phyloP scores from a whole-genome alignment of 53 echinoderm and acorn worm species.

The Patiria pectinifera region DNA sequence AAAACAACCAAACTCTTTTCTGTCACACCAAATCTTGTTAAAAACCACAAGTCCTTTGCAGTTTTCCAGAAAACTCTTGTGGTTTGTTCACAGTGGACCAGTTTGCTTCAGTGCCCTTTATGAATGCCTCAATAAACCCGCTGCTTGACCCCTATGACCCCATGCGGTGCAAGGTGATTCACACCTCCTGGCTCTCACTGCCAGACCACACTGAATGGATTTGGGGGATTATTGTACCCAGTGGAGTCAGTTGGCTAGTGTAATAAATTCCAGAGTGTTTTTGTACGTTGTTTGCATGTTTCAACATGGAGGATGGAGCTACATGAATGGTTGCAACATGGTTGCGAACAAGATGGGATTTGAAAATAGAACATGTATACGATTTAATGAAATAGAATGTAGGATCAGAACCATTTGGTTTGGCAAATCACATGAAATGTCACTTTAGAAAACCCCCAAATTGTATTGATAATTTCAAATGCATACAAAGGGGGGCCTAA shows the following conservation, averaged over 20 bases:
- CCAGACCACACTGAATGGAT: constrained; percentile 9
- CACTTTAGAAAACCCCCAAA: no score
- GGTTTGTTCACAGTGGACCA: neutral
- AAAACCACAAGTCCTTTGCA: neutral
- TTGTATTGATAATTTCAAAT: no score
- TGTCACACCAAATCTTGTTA: neutral
- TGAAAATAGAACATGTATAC: no score
- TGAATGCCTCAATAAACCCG: constrained; percentile 25
- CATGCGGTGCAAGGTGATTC: constrained; percentile 34
- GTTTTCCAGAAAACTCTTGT: neutral
- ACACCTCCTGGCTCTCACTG: constrained; percentile 7
- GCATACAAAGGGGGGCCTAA: no score
- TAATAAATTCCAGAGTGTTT: neutral
- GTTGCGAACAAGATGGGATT: no score
- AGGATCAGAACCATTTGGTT: no score
- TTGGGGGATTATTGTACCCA: neutral
- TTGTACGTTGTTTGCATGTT: neutral
- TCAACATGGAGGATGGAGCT: neutral
- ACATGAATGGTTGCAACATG: no score
- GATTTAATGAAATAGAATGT: no score
- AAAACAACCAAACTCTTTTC: neutral
- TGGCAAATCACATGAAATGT: no score
- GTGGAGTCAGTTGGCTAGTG: neutral
- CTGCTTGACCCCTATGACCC: constrained; percentile 49
- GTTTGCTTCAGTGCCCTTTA: neutral